These are phyloP conservation scores for Conops quadrifasciatus DNA, from an alignment of 2,888 invertebrate species.

Conservation along the genomic window DNA sequence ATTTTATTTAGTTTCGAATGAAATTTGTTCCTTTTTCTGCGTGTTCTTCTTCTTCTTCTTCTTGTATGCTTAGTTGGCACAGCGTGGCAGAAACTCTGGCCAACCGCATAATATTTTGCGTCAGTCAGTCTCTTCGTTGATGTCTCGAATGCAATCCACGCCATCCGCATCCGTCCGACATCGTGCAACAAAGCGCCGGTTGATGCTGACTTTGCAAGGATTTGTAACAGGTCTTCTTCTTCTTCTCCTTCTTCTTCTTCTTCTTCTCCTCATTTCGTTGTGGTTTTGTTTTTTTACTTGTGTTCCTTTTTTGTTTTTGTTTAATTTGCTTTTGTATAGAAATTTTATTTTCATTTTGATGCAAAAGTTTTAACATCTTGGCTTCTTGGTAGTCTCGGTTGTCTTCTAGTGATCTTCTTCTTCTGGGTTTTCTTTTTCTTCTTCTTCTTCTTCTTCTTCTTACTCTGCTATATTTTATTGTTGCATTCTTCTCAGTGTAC, in stretches of 20 bases:
- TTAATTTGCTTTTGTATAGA: slow-evolving; percentile 4
- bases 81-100: slow-evolving; percentile 17
- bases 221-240: not conserved
- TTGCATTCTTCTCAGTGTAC: not conserved
- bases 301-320: not conserved
- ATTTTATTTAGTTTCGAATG: slow-evolving; percentile 22
- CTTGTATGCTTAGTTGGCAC: slow-evolving; percentile 28
- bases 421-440: not conserved
- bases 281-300: slow-evolving; percentile 1
- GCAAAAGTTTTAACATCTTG: slow-evolving; percentile 33
- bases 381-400: slow-evolving; percentile 11
- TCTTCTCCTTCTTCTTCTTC: not conserved
- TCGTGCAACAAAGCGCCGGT: slow-evolving; percentile 19
- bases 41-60: too few species aligned
- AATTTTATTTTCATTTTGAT: slow-evolving; percentile 24
- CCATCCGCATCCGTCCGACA: not conserved
- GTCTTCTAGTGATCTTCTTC: not conserved
- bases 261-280: slow-evolving; percentile 1
- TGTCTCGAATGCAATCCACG: slow-evolving; percentile 20
- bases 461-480: not conserved
- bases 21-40: not conserved
- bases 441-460: slow-evolving; percentile 7
- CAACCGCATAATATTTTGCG: slow-evolving; percentile 20
- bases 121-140: not conserved
- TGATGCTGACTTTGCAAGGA: slow-evolving; percentile 21